Percentiles rank a stretch among this genome's conserved stretches.
phyloP scores from a whole-genome alignment of 2,888 invertebrate genomes.

The Eustalomyia histrio region DNA sequence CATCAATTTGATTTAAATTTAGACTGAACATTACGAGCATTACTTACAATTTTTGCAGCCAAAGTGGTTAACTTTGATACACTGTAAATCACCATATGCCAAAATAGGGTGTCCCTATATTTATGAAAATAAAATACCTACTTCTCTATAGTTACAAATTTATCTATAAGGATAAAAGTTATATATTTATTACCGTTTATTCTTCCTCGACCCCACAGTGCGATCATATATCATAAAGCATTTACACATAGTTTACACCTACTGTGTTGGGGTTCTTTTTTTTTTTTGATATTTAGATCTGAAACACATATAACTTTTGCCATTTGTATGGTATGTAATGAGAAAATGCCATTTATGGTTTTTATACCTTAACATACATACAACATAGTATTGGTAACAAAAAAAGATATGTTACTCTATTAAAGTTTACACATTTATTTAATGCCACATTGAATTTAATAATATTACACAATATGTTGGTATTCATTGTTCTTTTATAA shows the following conservation, averaged over 20 bases:
- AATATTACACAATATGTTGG: conserved; percentile 6
- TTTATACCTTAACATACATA: not conserved
- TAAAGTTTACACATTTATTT: conserved; percentile 51
- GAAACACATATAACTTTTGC: not conserved
- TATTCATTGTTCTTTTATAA: not conserved
- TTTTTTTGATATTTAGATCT: no score
- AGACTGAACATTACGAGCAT: no score
- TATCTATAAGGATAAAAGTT: no score
- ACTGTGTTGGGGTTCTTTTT: not conserved
- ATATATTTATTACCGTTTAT: no score
- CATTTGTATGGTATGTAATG: not conserved
- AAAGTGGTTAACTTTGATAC: no score
- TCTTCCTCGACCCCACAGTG: no score
- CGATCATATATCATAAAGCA: not conserved
- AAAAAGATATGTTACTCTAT: conserved; percentile 18
- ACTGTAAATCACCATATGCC: no score
- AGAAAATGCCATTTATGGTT: not conserved
- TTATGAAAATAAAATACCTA: no score
- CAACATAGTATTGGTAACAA: conserved; percentile 2
- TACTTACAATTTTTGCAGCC: no score
- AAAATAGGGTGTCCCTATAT: no score
- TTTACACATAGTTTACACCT: not conserved
- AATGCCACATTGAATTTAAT: conserved; percentile 48
- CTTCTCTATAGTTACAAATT: no score
- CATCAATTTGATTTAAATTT: no score